These are phyloP conservation scores for Myiothlypis chrysogaster DNA, from an alignment of 2,797 vertebrate genomes.

Conservation along the genomic window DNA sequence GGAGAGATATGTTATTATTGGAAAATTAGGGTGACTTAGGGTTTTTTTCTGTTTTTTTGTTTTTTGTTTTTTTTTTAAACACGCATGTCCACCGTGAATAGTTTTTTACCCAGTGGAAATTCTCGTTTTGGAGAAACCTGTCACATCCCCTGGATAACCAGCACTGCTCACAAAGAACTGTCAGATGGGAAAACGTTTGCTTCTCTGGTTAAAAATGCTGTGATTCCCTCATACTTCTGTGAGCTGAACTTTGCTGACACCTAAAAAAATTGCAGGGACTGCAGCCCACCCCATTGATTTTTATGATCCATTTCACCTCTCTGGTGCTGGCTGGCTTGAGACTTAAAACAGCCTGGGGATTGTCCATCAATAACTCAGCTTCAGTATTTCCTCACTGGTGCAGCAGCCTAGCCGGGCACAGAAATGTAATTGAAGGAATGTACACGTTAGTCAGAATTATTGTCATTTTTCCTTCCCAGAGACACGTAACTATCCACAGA, in stretches of 20 bases:
- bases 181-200: not conserved
- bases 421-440: not conserved
- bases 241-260: conserved; percentile 60
- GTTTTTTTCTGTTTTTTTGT: too few species aligned
- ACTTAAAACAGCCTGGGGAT: conserved; percentile 4
- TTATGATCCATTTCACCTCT: not conserved
- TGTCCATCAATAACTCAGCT: not conserved
- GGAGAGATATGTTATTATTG: not conserved
- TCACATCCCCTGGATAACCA: not conserved
- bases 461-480: conserved; percentile 49
- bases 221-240: not conserved
- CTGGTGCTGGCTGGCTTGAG: not conserved
- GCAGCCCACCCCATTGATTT: not conserved
- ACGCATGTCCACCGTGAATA: not conserved
- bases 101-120: not conserved
- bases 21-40: not conserved
- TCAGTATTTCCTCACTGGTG: not conserved
- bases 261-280: conserved; percentile 4
- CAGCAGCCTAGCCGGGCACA: not conserved
- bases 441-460: not conserved
- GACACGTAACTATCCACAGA: not conserved
- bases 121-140: not conserved
- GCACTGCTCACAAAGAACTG: not conserved
- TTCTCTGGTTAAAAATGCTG: not conserved
- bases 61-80: not conserved